phyloP scores from a whole-genome alignment of 2,888 invertebrate species.

The Phalera bucephala region DNA sequence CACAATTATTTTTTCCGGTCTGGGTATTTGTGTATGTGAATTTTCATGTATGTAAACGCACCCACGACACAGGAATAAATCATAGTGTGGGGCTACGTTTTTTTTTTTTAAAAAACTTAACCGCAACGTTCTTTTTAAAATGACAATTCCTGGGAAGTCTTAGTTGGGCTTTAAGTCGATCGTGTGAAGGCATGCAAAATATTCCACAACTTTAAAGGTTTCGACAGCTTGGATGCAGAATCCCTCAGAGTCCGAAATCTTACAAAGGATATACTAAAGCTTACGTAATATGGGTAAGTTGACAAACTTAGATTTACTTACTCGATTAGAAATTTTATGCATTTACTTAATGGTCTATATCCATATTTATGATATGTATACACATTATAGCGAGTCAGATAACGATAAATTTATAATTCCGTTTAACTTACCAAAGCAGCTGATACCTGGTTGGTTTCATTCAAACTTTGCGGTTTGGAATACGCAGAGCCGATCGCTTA shows the following conservation, averaged over 20 bases:
- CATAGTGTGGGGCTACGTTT: too few species aligned
- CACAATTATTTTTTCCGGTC: too few species aligned
- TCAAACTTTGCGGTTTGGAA: conserved; percentile 63
- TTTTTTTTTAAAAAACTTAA: too few species aligned
- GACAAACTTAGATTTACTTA: too few species aligned
- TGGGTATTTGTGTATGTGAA: too few species aligned
- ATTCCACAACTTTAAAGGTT: conserved; percentile 49
- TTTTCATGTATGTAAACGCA: too few species aligned
- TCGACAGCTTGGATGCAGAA: conserved; percentile 31
- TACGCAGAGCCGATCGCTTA: conserved; percentile 66
- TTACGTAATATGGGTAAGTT: too few species aligned
- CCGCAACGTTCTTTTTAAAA: conserved; percentile 25
- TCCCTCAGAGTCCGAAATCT: conserved; percentile 39
- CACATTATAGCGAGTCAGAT: background rate
- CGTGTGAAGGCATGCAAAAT: conserved; percentile 42
- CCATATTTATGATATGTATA: background rate
- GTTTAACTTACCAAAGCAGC: conserved; percentile 37
- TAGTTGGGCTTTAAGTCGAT: conserved; percentile 43
- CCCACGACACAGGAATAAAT: too few species aligned
- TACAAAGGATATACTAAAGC: too few species aligned
- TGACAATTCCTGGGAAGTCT: conserved; percentile 40
- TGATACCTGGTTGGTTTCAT: conserved; percentile 59
- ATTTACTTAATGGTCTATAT: background rate
- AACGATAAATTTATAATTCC: conserved; percentile 10
- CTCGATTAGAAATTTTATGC: too few species aligned